A percentile compares a stretch with the other conserved stretches of the same genome.
Conservation (phyloP, 2,888 invertebrate genomes). For the Ophion obscuratus region DNA sequence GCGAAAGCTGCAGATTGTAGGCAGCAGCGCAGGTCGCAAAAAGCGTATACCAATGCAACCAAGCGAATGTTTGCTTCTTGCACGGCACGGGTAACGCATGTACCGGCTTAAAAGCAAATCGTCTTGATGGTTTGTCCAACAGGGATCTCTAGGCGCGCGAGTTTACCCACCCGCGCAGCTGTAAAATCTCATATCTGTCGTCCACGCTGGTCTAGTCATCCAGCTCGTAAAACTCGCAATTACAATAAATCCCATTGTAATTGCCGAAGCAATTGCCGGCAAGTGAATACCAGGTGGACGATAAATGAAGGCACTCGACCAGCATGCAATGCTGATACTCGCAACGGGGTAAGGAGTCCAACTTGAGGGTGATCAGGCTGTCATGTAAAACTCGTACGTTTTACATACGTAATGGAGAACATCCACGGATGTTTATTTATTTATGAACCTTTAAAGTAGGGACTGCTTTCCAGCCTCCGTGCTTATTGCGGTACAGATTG, state of each 20-base stretch:
- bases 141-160: background rate
- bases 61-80: constrained; percentile 19
- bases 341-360: constrained; percentile 17
- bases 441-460: background rate
- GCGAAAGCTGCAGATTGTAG: constrained; percentile 47
- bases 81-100: constrained; percentile 28
- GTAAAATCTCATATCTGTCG: background rate
- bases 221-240: constrained; percentile 77
- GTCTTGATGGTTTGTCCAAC: constrained; percentile 36
- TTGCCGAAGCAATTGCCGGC: constrained; percentile 75
- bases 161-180: constrained; percentile 2
- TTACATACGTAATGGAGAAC: constrained; percentile 7
- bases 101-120: constrained; percentile 52
- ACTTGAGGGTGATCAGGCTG: constrained; percentile 55
- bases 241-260: constrained; percentile 79
- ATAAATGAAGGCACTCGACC: constrained; percentile 75
- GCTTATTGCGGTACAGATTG: background rate
- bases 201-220: constrained; percentile 19
- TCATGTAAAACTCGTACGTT: constrained; percentile 40
- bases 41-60: constrained; percentile 29
- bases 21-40: constrained; percentile 32
- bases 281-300: constrained; percentile 73
- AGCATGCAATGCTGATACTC: constrained; percentile 27
- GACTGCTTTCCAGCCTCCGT: too few relatives aligned
- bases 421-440: background rate